Conservation (phyloP, 2,797 vertebrate species). For the Carapus acus region DNA sequence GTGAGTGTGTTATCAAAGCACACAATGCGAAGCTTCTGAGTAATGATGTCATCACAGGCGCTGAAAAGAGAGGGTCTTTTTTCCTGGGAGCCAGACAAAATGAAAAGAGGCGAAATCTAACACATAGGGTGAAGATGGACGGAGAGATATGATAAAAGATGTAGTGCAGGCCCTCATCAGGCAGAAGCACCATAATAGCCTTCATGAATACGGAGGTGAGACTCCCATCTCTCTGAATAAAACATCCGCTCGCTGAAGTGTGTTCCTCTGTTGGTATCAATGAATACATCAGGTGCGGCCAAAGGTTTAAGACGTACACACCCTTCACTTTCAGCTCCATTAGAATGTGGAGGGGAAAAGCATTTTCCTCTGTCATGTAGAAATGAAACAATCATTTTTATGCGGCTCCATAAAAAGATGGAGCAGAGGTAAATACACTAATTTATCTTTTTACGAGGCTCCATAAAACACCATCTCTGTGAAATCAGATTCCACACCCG, state of each 20-base stretch:
- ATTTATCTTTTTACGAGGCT: neutral
- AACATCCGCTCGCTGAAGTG: constrained; percentile 35
- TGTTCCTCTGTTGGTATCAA: constrained; percentile 20
- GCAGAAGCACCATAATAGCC: constrained; percentile 8
- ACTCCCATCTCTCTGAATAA: constrained; percentile 38
- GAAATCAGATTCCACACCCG: constrained; percentile 5
- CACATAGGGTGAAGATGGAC: constrained; percentile 22
- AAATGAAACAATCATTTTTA: constrained; percentile 11
- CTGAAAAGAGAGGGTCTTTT: neutral
- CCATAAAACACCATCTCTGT: neutral
- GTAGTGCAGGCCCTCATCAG: constrained; percentile 25
- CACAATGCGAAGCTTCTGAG: neutral
- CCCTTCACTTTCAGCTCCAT: constrained; percentile 11
- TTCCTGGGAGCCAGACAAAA: constrained; percentile 6
- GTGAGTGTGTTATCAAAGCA: constrained; percentile 1
- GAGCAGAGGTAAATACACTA: neutral
- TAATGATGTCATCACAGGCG: constrained; percentile 15
- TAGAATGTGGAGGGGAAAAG: neutral
- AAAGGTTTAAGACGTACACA: constrained; percentile 25
- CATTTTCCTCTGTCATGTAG: neutral
- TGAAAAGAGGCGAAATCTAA: constrained; percentile 31
- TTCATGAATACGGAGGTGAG: constrained; percentile 32
- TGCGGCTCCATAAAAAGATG: neutral
- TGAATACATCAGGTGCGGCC: constrained; percentile 31
- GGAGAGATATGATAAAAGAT: constrained; percentile 35